Evolutionary conservation across 2,113 vertebrate species (phyloP), one percentile per base, ranked within the genome.

Genomic region (Eubucco bourcierii): DNA sequence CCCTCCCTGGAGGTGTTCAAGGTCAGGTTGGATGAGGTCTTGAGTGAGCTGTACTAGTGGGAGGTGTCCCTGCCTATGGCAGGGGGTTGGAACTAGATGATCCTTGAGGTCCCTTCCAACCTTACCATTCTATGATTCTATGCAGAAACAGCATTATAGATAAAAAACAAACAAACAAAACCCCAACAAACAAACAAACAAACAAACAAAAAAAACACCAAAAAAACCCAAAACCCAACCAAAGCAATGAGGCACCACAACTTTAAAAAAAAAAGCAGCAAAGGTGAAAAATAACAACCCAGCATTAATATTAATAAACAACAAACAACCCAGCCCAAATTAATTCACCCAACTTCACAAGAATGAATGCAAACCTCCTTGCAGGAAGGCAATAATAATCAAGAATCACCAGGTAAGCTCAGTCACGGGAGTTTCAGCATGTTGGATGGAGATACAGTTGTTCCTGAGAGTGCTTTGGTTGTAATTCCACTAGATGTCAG

Each of bases 401-500:
- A 39, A 71, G 23, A 56, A 8, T 17, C 29, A 6, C 5, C 50
- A 72, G 55, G 74, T n/a, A 20, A 65, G 29, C 19, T 74, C 60
- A 31, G 63, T 65, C 16, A 31, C 1, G 29, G 28, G 28, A 34
- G 34, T 21, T 58, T 39, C 12, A 47, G 71, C 19, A 4, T 0
- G 8, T 0, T 31, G 63, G 41, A 33, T 64, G 81, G 55, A 71
- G 52, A 39, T 15, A 21, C 46, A 18, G 10, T 4, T 50, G 58
- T 5, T 59, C 9, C 85, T 2, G 9, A 37, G 20, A 80, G 60
- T 46, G 4, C 82, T 17, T 47, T 19, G 53, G 28, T 2, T 61
- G 25, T 46, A 80, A 9, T 20, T n/a, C 97, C 97, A 95, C 95
- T 95, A 97, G 97, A 71, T 96, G 97, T 96, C 97, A 97, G 90